Evolutionary conservation across 2,888 invertebrate genomes (phyloP), one percentile per base, ranked within the genome.

Genomic region (Folsomia candida): DNA sequence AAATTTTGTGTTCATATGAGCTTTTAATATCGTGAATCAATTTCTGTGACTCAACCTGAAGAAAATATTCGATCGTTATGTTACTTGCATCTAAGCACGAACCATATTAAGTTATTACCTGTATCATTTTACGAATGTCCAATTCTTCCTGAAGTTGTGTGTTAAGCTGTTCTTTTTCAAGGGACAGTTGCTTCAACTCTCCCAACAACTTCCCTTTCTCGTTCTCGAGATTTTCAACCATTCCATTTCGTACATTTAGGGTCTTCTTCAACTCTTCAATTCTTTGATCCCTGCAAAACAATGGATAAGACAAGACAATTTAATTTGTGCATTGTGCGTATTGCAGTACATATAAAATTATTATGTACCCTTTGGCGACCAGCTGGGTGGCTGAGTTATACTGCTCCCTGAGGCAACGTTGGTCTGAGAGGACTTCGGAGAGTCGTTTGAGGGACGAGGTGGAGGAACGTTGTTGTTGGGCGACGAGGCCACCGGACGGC

Each of bases 11-110:
- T 14, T 51, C 63, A 22, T 24, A 64, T 4, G 63, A 64, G 2
- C 24, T 6, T 25, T 64, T 64, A 20, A 64, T 64, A 2, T 51
- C 63, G 2, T 37, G 20, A 3, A 64, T 37, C 26, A 64, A 51
- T 24, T 22, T n/a, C 26, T 37, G 20, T 3, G 63, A 64, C 25
- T 64, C 51, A 14, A 51, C 26, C 25, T 64, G 28, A 14, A 37
- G 14, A 37, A 54, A 20, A 14, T 54, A 20, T 54, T 6, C 18
- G n/a, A 11, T 47, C 18, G 47, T 47, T 47, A 47, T 11, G 9
- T 47, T 9, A 11, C 47, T 47, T 47, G 18, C 9, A 47, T 11
- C 18, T 47, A 47, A 47, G 9, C 9, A 47, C 18, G 9, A 47
- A 11, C 47, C 47, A 18, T 9, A 47, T 47, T 11, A 11, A 11